Percentiles rank a stretch among this genome's conserved stretches.
phyloP scores from a whole-genome alignment of 2,113 vertebrate genomes.

The Strigops habroptila region DNA sequence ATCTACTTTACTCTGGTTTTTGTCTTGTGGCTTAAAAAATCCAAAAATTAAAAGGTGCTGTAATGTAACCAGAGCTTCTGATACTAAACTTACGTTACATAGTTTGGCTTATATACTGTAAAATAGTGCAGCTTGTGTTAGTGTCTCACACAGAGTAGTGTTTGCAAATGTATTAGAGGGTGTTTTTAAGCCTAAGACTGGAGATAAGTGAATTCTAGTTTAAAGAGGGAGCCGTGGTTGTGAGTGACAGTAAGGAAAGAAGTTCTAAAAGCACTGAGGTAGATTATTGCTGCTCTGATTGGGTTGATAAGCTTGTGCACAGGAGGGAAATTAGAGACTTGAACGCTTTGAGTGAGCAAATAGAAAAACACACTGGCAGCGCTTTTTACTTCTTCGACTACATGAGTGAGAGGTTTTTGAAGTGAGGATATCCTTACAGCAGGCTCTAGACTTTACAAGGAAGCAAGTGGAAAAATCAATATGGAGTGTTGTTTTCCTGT shows the following conservation, averaged over 20 bases:
- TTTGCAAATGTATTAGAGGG: neutral
- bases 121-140: neutral
- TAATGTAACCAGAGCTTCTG: neutral
- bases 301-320: neutral
- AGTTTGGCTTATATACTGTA: neutral
- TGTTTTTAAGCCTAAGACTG: neutral
- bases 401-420: neutral
- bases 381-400: neutral
- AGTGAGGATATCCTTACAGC: neutral
- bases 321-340: neutral
- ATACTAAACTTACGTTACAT: neutral
- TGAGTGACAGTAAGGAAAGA: neutral
- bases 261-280: neutral
- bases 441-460: neutral
- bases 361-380: neutral
- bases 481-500: constrained; percentile 50
- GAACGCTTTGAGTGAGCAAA: neutral
- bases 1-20: neutral
- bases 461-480: constrained; percentile 24
- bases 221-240: neutral
- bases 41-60: neutral
- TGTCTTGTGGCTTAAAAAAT: neutral
- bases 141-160: neutral
- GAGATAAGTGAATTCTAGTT: neutral
- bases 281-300: neutral